A percentile compares a stretch with the other conserved stretches of the same genome.
These are phyloP conservation scores for Hyaena hyaena DNA, from an alignment of 2,113 vertebrate genomes.

Conservation along the genomic window DNA sequence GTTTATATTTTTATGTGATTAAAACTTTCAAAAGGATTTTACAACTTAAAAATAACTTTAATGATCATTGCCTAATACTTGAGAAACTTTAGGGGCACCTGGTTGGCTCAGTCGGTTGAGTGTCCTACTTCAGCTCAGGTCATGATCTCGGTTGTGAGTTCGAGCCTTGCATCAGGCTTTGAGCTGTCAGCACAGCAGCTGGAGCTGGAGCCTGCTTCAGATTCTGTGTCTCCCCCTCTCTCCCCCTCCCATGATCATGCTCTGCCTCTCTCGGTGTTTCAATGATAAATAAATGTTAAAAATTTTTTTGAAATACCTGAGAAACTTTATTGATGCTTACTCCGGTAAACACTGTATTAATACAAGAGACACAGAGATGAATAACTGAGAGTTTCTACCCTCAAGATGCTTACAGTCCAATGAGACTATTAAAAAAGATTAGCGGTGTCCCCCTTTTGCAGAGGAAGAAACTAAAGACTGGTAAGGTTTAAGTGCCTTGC, in stretches of 20 bases:
- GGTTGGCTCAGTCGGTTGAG: too few species aligned
- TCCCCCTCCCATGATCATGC: too few species aligned
- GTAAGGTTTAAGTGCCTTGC: not conserved
- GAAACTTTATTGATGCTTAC: not conserved
- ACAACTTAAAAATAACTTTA: conserved; percentile 37
- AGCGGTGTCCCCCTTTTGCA: not conserved
- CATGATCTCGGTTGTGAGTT: too few species aligned
- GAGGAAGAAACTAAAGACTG: conserved; percentile 21
- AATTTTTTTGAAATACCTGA: not conserved
- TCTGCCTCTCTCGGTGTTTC: too few species aligned
- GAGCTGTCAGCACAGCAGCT: too few species aligned
- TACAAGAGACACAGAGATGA: not conserved
- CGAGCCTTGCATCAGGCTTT: too few species aligned
- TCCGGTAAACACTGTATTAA: not conserved
- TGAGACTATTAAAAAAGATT: not conserved
- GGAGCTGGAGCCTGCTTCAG: too few species aligned
- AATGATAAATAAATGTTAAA: too few species aligned
- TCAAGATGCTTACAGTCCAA: not conserved
- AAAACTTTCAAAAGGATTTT: conserved; percentile 22
- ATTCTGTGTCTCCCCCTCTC: too few species aligned
- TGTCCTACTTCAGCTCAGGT: too few species aligned
- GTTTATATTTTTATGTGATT: not conserved
- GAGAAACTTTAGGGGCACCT: not conserved
- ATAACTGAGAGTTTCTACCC: not conserved
- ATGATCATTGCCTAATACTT: not conserved